These are phyloP conservation scores for Protobothrops flavoviridis DNA, from an alignment of 2,113 vertebrate species.

Conservation along the genomic window DNA sequence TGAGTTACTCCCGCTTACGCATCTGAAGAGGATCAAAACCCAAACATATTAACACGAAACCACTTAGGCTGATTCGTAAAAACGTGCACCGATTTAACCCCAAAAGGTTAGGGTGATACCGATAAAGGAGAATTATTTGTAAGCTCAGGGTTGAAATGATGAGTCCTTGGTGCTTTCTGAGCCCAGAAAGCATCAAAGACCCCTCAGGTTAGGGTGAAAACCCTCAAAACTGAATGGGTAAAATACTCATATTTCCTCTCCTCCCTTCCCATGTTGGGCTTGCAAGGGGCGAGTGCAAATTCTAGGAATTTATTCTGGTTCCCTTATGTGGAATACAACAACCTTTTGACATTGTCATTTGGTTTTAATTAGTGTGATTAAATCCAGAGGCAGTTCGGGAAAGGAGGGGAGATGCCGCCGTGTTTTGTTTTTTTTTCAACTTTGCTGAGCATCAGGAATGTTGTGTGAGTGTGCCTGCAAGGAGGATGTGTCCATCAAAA, in stretches of 20 bases:
- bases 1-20: neutral
- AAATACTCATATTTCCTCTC: too few relatives aligned
- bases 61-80: neutral
- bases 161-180: neutral
- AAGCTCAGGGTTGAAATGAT: neutral
- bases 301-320: neutral
- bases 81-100: neutral
- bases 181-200: too few relatives aligned
- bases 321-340: neutral
- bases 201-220: neutral
- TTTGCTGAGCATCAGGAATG: neutral
- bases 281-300: neutral
- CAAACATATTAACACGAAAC: neutral
- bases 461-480: neutral
- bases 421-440: neutral
- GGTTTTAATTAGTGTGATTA: neutral
- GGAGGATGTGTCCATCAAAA: conserved; percentile 4
- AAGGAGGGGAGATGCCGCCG: neutral
- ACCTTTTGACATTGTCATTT: neutral
- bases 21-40: neutral
- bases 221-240: neutral
- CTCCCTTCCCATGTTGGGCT: neutral
- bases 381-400: neutral
- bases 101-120: neutral
- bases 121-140: neutral